These are phyloP conservation scores for Epirrhoe alternata DNA, from an alignment of 2,888 invertebrate genomes.

Conservation along the genomic window DNA sequence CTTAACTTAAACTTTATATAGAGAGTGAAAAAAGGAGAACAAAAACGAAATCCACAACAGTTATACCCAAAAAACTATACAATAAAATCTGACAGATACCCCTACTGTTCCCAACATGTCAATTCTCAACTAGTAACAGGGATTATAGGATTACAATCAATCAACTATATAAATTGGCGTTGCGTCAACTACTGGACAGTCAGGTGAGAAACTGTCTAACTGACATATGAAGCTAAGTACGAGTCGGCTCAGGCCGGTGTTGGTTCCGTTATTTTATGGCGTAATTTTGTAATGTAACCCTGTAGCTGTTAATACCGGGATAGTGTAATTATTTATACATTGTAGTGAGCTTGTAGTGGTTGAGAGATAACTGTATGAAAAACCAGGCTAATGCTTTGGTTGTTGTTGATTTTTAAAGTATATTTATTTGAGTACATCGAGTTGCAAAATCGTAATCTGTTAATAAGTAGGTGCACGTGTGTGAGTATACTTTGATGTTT, in stretches of 20 bases:
- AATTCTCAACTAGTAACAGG: conserved; percentile 55
- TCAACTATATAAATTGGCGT: conserved; percentile 75
- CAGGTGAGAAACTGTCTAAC: conserved; percentile 23
- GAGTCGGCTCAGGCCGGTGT: background rate
- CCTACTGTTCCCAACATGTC: conserved; percentile 39
- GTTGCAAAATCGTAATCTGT: no score
- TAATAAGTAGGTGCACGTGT: no score
- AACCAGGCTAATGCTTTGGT: no score
- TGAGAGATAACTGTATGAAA: no score
- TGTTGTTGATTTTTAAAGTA: no score
- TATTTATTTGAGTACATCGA: no score
- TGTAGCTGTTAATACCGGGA: no score
- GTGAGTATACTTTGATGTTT: no score
- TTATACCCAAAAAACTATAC: conserved; percentile 5
- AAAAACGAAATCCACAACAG: background rate
- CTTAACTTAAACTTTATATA: no score
- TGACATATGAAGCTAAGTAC: conserved; percentile 3
- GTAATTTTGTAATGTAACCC: background rate
- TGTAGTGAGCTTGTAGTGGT: no score
- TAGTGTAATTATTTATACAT: no score
- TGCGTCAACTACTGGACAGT: conserved; percentile 65
- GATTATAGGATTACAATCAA: conserved; percentile 82
- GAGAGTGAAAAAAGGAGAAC: background rate
- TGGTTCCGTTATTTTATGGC: conserved; percentile 8
- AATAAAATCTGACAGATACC: conserved; percentile 24